Conservation (phyloP, 2,113 vertebrate species). For the Pteropus alecto region DNA sequence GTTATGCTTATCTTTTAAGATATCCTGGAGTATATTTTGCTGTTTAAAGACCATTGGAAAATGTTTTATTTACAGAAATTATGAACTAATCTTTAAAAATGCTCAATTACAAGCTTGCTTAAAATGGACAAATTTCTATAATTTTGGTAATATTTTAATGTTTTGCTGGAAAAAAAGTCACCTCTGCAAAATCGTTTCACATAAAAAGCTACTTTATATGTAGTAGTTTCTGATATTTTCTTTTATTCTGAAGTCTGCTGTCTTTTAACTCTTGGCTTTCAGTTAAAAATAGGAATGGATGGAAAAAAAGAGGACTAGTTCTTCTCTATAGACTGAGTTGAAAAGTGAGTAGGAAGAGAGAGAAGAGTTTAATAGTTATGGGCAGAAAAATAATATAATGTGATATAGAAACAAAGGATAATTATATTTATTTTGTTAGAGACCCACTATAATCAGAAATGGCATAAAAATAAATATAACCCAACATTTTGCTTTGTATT, state of each 20-base stretch:
- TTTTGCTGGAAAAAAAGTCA: neutral
- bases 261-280: neutral
- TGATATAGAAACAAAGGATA: neutral
- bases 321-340: neutral
- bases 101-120: neutral
- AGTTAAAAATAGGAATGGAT: neutral
- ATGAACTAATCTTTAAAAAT: neutral
- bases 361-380: neutral
- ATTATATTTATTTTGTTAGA: neutral
- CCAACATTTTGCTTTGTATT: neutral
- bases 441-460: neutral
- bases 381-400: neutral
- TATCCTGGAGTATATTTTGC: slow-evolving; percentile 64
- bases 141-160: neutral
- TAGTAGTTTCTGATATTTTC: neutral
- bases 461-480: neutral
- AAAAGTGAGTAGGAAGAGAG: neutral
- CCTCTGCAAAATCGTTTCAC: neutral
- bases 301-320: neutral
- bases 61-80: neutral
- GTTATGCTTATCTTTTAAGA: slow-evolving; percentile 70
- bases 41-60: slow-evolving; percentile 13
- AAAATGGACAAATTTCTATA: neutral
- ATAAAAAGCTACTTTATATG: neutral
- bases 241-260: neutral